Percentiles rank a stretch among this genome's conserved stretches.
Evolutionary conservation across 2,888 invertebrate species (phyloP).

Genomic region (Diarsia brunnea): DNA sequence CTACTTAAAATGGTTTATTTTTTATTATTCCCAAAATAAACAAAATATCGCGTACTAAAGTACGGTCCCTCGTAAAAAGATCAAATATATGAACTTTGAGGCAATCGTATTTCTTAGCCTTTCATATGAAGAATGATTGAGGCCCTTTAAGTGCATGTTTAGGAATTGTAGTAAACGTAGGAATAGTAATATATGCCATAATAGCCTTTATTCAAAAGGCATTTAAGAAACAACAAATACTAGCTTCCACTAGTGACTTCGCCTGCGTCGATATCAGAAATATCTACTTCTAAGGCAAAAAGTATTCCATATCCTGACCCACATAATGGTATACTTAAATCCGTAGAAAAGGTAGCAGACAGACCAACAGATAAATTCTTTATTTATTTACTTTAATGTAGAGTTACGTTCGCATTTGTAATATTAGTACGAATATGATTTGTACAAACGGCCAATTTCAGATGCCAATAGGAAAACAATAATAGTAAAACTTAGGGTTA

Average conservation of each 20-base stretch:
- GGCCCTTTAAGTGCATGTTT: background rate
- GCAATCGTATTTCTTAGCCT: background rate
- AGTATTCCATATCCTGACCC: background rate
- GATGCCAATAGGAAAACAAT: slow-evolving; percentile 10
- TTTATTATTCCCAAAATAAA: slow-evolving; percentile 13
- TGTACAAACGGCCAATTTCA: background rate
- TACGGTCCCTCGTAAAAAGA: slow-evolving; percentile 12
- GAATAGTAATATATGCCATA: background rate
- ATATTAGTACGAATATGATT: background rate
- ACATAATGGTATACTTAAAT: background rate
- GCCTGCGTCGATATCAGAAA: background rate
- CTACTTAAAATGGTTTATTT: slow-evolving; percentile 9
- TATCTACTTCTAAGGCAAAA: background rate
- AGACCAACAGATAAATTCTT: background rate
- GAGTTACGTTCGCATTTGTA: background rate
- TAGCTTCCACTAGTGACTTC: background rate
- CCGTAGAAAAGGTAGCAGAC: background rate
- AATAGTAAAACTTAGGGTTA: slow-evolving; percentile 21
- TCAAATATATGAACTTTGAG: background rate
- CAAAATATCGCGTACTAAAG: slow-evolving; percentile 26
- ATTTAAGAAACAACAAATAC: background rate
- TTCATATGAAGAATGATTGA: slow-evolving; percentile 12
- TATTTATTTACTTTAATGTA: background rate
- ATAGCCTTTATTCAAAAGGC: background rate
- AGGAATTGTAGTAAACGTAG: background rate